A percentile compares a stretch with the other conserved stretches of the same genome.
These are phyloP conservation scores for Rhyacophila brunnea DNA, from an alignment of 1,140 invertebrate genomes.

Conservation along the genomic window DNA sequence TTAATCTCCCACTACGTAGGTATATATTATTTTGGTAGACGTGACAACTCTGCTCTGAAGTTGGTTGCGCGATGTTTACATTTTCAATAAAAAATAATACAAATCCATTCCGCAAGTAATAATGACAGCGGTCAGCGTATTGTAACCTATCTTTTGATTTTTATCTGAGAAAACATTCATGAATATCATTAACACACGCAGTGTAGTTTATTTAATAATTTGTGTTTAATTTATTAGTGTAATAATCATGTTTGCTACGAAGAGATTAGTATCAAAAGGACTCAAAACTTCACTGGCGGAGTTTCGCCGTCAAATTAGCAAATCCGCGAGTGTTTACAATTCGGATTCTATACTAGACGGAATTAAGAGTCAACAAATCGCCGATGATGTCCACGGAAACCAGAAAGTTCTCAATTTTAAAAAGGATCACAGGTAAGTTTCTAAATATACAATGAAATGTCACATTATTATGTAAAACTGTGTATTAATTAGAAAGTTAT, in stretches of 20 bases:
- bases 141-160: too few species aligned
- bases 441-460: not conserved
- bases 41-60: too few species aligned
- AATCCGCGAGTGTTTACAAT: conserved; percentile 57
- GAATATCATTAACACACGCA: too few species aligned
- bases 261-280: conserved; percentile 47
- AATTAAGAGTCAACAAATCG: conserved; percentile 39
- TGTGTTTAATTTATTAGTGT: conserved; percentile 2
- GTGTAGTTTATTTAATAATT: too few species aligned
- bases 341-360: conserved; percentile 57
- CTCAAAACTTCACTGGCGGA: conserved; percentile 49
- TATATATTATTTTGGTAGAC: too few species aligned
- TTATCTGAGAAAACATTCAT: too few species aligned
- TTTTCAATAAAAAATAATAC: too few species aligned
- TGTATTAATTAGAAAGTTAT: not conserved
- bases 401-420: conserved; percentile 52
- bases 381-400: conserved; percentile 42
- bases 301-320: conserved; percentile 54
- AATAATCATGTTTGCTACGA: conserved; percentile 48
- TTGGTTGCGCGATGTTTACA: too few species aligned
- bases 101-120: too few species aligned
- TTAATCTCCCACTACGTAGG: too few species aligned
- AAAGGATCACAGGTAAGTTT: conserved; percentile 54
- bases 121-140: too few species aligned
- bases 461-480: not conserved